Evolutionary conservation across 2,888 invertebrate species (phyloP), one percentile per base, ranked within the genome.

Genomic region (Ophonus ardosiacus): DNA sequence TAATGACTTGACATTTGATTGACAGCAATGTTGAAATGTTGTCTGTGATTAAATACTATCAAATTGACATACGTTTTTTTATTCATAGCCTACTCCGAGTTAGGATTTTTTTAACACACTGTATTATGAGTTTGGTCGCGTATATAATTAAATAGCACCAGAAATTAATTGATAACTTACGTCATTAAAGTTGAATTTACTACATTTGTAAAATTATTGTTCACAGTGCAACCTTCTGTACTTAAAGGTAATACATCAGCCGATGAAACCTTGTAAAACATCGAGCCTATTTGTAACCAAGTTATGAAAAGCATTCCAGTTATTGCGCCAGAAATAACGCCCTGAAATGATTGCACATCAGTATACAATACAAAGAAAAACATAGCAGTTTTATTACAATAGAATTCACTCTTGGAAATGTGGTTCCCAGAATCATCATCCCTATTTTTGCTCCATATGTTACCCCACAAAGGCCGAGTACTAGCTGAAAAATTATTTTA

Each of bases 391-490:
- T 7, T 68, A 24, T 76, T 76, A 76, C 76, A 40, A 43, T 15
- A 13, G 43, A 51, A 51, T 51, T 76, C 24, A 43, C n/a, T 43
- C 43, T 17, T 51, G 76, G 76, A 76, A 76, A 76, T 6, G 74
- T 43, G 40, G 76, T 76, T 43, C 76, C 76, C 0, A 76, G 15
- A 18, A 76, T 17, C 51, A 76, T 76, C 56, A 76, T 76, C 6
- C 76, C 76, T 21, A 76, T n/a, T 76, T 76, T 51, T 15, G 51
- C 56, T 13, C 76, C 76, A 8, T 76, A 76, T 24, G 76, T 51
- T 10, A 76, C 1, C 18, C 76, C 76, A 8, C 10, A 17, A 38
- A 68, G n/a, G 15, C 31, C 68, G 7, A 68, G 31, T 68, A 7
- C 38, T 68, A 68, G 24, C 68, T 68, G 5, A 31, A 63, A 7